Conservation (phyloP, 2,113 vertebrate species). For the Aphelocoma coerulescens region DNA sequence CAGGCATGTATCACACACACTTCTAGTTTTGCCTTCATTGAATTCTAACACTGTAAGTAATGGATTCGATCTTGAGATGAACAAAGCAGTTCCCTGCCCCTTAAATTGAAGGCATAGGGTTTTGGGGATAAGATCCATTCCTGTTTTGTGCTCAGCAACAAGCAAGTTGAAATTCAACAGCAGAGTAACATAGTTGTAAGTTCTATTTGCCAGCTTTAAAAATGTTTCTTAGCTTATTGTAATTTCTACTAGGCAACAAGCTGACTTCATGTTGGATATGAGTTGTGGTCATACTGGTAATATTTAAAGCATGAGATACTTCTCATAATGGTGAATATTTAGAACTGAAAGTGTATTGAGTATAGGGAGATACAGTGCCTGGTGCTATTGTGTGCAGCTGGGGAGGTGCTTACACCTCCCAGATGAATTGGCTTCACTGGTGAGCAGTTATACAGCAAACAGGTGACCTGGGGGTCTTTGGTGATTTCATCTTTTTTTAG, state of each 20-base stretch:
- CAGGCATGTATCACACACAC: neutral
- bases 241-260: neutral
- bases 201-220: neutral
- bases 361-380: neutral
- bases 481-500: neutral
- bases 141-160: neutral
- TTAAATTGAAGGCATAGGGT: neutral
- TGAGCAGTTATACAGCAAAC: neutral
- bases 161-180: neutral
- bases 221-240: neutral
- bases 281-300: neutral
- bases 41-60: neutral
- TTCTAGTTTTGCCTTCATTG: neutral
- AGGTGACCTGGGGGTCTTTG: neutral
- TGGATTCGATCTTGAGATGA: neutral
- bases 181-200: accelerated
- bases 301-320: neutral
- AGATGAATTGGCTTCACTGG: neutral
- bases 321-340: neutral
- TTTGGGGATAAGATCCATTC: neutral
- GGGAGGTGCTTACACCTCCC: neutral
- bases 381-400: neutral
- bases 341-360: neutral
- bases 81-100: neutral
- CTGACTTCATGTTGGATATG: accelerated